These are phyloP conservation scores for Paratilapia polleni DNA, from an alignment of 2,113 vertebrate species.

Conservation along the genomic window DNA sequence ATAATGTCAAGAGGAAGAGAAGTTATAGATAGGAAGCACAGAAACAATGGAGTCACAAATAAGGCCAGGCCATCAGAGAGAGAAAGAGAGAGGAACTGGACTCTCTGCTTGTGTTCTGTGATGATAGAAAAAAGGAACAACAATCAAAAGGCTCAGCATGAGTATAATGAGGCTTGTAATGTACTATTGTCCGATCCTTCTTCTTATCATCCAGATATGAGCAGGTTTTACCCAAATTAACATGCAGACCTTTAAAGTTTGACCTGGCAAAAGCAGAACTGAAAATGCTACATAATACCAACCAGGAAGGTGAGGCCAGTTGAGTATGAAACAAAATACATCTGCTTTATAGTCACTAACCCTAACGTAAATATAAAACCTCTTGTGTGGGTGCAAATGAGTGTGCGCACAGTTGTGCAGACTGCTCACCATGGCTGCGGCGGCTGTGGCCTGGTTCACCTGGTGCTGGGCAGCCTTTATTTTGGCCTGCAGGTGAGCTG, in stretches of 20 bases:
- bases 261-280: conserved; percentile 55
- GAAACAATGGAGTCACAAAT: conserved; percentile 65
- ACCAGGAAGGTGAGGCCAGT: conserved; percentile 37
- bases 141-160: conserved; percentile 10
- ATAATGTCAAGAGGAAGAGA: conserved; percentile 70
- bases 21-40: conserved; percentile 69
- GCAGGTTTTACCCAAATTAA: conserved; percentile 38
- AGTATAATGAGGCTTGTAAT: neutral
- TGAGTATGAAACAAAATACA: conserved; percentile 34
- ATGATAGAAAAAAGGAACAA: conserved; percentile 63
- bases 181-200: conserved; percentile 43
- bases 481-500: conserved; percentile 98
- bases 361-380: neutral
- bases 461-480: conserved; percentile 99
- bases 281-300: conserved; percentile 38
- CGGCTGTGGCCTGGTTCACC: conserved; percentile 98
- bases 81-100: conserved; percentile 36
- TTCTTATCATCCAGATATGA: conserved; percentile 44
- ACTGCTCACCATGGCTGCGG: conserved; percentile 96
- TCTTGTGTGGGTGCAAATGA: conserved; percentile 16
- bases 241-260: conserved; percentile 38
- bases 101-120: conserved; percentile 35
- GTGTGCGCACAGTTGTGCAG: conserved; percentile 16
- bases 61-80: conserved; percentile 35
- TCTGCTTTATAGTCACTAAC: neutral